Percentiles rank a stretch among this genome's conserved stretches.
Conservation (phyloP, 2,113 vertebrate species). For the Sapayoa aenigma region DNA sequence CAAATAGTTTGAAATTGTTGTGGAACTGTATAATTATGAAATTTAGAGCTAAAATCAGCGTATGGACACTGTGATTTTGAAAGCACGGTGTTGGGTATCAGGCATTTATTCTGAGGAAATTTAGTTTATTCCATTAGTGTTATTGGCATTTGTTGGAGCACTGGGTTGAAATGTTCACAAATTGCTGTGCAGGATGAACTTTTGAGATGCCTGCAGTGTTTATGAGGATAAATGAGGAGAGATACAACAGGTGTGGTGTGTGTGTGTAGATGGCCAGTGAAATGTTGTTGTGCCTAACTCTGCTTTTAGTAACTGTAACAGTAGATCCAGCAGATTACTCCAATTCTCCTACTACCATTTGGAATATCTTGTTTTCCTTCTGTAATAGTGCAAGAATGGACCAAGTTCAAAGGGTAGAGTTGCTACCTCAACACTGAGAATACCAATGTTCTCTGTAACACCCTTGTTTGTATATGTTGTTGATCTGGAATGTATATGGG, state of each 20-base stretch:
- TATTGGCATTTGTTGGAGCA: neutral
- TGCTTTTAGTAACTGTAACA: neutral
- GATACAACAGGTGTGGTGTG: neutral
- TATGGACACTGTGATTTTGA: neutral
- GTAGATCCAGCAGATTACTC: neutral
- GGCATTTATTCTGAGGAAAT: neutral
- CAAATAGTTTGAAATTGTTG: neutral
- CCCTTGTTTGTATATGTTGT: neutral
- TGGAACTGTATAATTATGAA: neutral
- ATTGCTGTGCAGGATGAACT: neutral
- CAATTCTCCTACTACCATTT: neutral
- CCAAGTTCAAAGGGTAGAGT: neutral
- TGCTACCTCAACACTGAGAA: neutral
- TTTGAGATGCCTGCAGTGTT: neutral
- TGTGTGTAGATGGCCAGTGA: neutral
- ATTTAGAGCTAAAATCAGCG: neutral
- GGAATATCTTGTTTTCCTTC: neutral
- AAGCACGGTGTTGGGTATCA: neutral
- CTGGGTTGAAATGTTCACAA: neutral
- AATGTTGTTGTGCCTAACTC: neutral
- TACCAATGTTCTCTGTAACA: neutral
- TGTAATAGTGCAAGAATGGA: neutral
- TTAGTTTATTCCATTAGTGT: neutral
- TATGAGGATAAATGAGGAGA: neutral
- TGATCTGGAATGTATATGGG: neutral